Evolutionary conservation across 1,140 invertebrate species (phyloP), one percentile per base, ranked within the genome.

Genomic region (Chelonus insularis): DNA sequence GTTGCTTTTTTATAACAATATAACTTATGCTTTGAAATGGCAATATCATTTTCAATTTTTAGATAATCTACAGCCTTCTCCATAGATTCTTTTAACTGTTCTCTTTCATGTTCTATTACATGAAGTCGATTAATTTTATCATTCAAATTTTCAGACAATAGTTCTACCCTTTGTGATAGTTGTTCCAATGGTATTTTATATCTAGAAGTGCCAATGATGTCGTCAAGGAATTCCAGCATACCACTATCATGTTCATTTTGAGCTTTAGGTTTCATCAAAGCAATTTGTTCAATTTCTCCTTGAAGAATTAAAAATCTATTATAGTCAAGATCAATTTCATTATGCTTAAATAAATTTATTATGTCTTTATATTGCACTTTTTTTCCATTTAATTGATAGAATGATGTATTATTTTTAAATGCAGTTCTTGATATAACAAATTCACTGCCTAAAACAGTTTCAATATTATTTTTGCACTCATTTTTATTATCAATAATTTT

Each of bases 281-380:
- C 89, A 70, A 99, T 99, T 76, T 98, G 96, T 82, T 99, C 98
- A 1, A 99, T 97, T 87, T 99, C 98, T 47, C 98, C 98, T 92
- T 99, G 97, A 16, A 99, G 84, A 77, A 99, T 99, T 3, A 99
- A 84, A 80, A 99, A 99, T 45, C 98, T 84, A 82, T 99, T 99
- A 74, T 99, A 94, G 73, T 96, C 92, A 60, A 99, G 84, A 85
- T 99, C 98, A 68, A 99, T 93, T 9, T 95, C 93, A 80, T 93
- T 87, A 1, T 85, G 84, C 64, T 90, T 84, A 0, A 99, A 82
- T 54, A 93, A 75, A 62, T 86, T 87, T 0, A 88, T 88, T 14
- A 99, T 91, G 71, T 96, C 93, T 77, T 95, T 96, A 66, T 96
- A 96, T 64, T 92, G 90, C 0, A 91, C 89, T 68, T 86, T 84